These are phyloP conservation scores for Anastrepha obliqua DNA, from an alignment of 1,140 invertebrate genomes.

Conservation along the genomic window DNA sequence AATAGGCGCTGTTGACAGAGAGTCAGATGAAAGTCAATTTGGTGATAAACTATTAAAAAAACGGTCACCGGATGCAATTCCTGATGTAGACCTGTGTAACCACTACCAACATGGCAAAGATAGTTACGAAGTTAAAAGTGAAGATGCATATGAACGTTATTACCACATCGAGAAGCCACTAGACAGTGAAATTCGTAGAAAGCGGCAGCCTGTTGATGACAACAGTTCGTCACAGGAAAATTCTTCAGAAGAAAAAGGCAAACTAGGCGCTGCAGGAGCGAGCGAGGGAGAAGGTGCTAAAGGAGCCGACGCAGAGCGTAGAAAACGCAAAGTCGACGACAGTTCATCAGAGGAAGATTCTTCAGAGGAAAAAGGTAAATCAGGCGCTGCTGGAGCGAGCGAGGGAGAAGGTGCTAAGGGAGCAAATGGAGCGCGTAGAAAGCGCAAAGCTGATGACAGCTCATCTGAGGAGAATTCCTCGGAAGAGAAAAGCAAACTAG, in stretches of 20 bases:
- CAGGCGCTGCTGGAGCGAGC: neutral
- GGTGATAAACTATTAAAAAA: neutral
- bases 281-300: neutral
- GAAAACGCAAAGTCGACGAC: neutral
- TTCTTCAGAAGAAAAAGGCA: slow-evolving; percentile 54
- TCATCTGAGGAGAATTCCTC: slow-evolving; percentile 57
- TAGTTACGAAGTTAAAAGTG: neutral
- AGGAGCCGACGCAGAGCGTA: neutral
- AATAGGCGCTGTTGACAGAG: neutral
- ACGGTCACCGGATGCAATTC: neutral
- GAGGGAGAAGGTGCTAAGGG: neutral
- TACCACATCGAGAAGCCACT: neutral
- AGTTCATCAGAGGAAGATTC: slow-evolving; percentile 48
- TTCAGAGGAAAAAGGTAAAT: slow-evolving; percentile 39
- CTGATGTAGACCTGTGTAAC: slow-evolving; percentile 20
- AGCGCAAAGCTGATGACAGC: neutral
- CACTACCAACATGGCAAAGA: neutral
- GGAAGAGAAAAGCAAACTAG: slow-evolving; percentile 49
- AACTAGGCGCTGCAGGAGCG: neutral
- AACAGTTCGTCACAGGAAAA: slow-evolving; percentile 45
- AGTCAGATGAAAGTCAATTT: neutral
- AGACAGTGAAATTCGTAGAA: slow-evolving; percentile 1
- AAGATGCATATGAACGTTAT: slow-evolving; percentile 26
- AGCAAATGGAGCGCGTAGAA: slow-evolving; percentile 5
- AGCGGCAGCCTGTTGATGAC: neutral